Evolutionary conservation across 2,797 vertebrate genomes (phyloP).

Genomic region (Darevskia nairensis): DNA sequence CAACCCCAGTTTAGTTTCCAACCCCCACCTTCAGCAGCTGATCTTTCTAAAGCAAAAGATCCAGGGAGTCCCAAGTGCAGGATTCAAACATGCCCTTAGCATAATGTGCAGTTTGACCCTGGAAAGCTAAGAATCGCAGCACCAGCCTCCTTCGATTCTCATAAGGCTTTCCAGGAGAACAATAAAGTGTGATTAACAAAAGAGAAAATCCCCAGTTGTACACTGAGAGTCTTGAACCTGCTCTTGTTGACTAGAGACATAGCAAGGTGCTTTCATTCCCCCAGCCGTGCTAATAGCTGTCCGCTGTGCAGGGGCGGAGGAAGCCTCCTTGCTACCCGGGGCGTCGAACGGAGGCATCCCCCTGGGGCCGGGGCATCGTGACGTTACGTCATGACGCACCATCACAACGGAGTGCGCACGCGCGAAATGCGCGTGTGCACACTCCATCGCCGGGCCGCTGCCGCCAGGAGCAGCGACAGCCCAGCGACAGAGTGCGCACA

Average conservation of each 20-base stretch:
- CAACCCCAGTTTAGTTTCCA: neutral
- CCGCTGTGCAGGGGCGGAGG: slow-evolving; percentile 61
- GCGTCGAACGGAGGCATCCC: no score
- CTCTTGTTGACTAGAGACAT: slow-evolving; percentile 52
- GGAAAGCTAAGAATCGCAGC: neutral
- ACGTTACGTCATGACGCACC: no score
- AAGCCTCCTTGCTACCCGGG: no score
- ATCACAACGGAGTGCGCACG: no score
- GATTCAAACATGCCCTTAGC: neutral
- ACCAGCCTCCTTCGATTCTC: slow-evolving; percentile 12
- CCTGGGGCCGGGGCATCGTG: no score
- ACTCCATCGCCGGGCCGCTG: no score
- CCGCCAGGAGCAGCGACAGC: no score
- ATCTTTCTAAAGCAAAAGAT: neutral
- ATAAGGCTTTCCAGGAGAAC: slow-evolving; percentile 34
- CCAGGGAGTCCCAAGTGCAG: neutral
- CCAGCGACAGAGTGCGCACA: no score
- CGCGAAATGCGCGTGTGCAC: no score
- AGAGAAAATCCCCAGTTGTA: neutral
- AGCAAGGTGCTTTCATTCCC: slow-evolving; percentile 58
- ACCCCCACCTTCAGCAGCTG: neutral
- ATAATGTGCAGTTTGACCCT: neutral
- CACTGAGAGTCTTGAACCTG: slow-evolving; percentile 56
- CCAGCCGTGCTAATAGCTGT: slow-evolving; percentile 73
- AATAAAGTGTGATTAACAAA: slow-evolving; percentile 45